These are phyloP conservation scores for Paragorgia papillata DNA, from an alignment of 92 coral and sea anemone genomes.

Conservation along the genomic window DNA sequence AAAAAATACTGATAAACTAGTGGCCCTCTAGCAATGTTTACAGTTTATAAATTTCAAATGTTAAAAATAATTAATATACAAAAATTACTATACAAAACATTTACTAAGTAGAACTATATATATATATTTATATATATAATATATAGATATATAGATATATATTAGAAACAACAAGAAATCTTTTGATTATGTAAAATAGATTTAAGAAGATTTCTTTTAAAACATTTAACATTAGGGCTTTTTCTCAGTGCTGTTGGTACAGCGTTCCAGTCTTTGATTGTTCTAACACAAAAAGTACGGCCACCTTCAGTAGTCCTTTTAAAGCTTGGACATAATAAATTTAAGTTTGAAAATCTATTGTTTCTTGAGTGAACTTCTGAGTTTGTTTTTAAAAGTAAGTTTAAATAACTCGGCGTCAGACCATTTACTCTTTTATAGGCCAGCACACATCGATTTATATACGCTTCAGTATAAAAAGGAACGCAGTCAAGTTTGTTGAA, in stretches of 20 bases:
- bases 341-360: background rate
- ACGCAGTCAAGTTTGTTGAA: constrained; percentile 44
- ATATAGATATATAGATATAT: no score
- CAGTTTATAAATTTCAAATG: no score
- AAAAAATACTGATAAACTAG: no score
- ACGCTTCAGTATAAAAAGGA: constrained; percentile 41
- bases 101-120: no score
- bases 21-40: no score
- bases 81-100: no score
- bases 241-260: background rate
- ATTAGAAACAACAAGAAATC: background rate
- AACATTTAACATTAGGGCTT: background rate
- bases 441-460: constrained; percentile 29
- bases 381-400: background rate
- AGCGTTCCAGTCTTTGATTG: constrained; percentile 42
- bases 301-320: constrained; percentile 40
- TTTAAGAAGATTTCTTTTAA: constrained; percentile 6
- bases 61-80: no score
- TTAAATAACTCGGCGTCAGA: background rate
- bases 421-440: constrained; percentile 38
- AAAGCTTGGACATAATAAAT: constrained; percentile 31
- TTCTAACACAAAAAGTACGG: constrained; percentile 47
- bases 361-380: constrained; percentile 2
- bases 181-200: no score
- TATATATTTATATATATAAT: no score